Base-by-base conservation (phyloP, 2,113 vertebrate genomes). In the Eira barbara region DNA sequence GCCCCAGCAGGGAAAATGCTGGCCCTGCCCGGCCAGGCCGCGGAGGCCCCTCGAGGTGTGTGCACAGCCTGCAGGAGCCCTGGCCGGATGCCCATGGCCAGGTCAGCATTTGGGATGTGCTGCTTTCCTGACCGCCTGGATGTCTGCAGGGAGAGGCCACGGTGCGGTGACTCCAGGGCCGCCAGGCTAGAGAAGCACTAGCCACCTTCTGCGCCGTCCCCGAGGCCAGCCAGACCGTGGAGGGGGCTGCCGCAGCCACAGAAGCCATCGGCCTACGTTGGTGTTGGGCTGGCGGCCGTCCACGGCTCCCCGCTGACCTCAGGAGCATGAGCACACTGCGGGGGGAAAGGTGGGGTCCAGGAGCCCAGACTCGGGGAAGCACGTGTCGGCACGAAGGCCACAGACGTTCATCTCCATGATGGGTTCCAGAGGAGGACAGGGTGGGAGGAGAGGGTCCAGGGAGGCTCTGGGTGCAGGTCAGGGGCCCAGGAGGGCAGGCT, bases 141-240 rank as follows among this genome's bases (percentile, higher is more conserved):
- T 1, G 20, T 15, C 34, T 23, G 5, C 4, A 34, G 12, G 18
- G 42, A 29, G 57, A 61, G 18, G 65, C 11, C 93, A 18, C 12
- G n/a, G 55, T 14, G 67, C 42, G 8, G 39, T 18, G 42, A 11
- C 21, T 2, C 57, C 3, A n/a, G 5, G 3, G 29, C 49, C 45
- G 10, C 14, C 25, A 29, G 67, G 49, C n/a, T 23, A 29, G 36
- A 42, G 86, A 11, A 45, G 49, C 3, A 2, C 31, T 2, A 39
- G 36, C 86, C 39, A 13, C 3, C 12, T 45, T 11, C 71, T 1
- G 4, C 2, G 2, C 20, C 4, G 1, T n/a, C 52, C 2, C 52
- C 0, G 20, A 21, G 13, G 69, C 69, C 1, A 11, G 7, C 27
- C 3, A 29, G 12, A 39, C 20, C 4, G 0, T n/a, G 67, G 34